Evolutionary conservation across 2,113 vertebrate species (phyloP).

Genomic region (Tupaia tana): DNA sequence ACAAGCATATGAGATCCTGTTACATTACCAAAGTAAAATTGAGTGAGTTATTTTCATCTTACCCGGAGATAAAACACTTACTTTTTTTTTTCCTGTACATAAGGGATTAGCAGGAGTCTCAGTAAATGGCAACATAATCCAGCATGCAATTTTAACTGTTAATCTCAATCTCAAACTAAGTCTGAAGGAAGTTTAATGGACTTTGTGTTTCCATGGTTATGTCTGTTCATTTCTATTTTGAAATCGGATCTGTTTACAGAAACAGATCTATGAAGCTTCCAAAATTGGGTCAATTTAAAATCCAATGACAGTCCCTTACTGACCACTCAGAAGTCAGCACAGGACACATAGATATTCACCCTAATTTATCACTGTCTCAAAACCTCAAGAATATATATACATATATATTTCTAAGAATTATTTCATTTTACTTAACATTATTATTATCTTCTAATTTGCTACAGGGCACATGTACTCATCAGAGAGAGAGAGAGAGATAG

Average conservation of each 20-base stretch:
- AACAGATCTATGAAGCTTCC: slow-evolving; percentile 77
- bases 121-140: slow-evolving; percentile 71
- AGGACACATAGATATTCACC: slow-evolving; percentile 69
- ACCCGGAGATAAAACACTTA: slow-evolving; percentile 60
- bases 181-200: slow-evolving; percentile 71
- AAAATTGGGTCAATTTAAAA: slow-evolving; percentile 81
- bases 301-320: slow-evolving; percentile 67
- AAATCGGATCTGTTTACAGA: slow-evolving; percentile 81
- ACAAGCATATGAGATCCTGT: slow-evolving; percentile 67
- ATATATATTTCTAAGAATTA: no score
- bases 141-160: slow-evolving; percentile 65
- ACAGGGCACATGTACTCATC: no score
- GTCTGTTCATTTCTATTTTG: slow-evolving; percentile 70
- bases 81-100: slow-evolving; percentile 41
- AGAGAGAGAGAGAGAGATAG: no score
- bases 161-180: slow-evolving; percentile 73
- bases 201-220: slow-evolving; percentile 73
- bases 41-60: slow-evolving; percentile 74
- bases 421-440: no score
- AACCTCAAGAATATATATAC: slow-evolving; percentile 1
- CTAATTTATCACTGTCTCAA: slow-evolving; percentile 72
- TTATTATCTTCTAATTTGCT: no score
- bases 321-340: slow-evolving; percentile 70
- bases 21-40: slow-evolving; percentile 68
- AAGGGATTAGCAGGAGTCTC: slow-evolving; percentile 57